Evolutionary conservation across 1,140 invertebrate species (phyloP).

Genomic region (Cydia fagiglandana): DNA sequence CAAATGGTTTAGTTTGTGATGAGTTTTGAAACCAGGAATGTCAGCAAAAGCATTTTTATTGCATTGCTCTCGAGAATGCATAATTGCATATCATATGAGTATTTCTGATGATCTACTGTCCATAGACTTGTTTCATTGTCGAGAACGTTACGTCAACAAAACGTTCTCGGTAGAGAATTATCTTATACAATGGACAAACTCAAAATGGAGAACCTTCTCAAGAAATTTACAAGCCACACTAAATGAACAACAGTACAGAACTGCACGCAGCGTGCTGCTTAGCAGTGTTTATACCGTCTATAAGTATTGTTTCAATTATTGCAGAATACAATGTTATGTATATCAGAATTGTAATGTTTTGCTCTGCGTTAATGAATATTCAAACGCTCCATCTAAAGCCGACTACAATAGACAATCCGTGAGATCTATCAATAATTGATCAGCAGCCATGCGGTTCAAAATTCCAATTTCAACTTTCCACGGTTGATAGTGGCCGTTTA

Average conservation of each 20-base stretch:
- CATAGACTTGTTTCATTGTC: neutral
- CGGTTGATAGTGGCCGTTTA: neutral
- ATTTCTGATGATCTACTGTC: neutral
- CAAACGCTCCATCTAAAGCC: neutral
- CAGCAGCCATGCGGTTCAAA: slow-evolving; percentile 13
- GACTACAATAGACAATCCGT: slow-evolving; percentile 25
- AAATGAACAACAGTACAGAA: neutral
- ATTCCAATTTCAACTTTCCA: slow-evolving; percentile 25
- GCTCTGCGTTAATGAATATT: slow-evolving; percentile 12
- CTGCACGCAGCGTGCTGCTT: neutral
- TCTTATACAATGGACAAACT: neutral
- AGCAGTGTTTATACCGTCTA: neutral
- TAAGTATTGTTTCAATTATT: neutral
- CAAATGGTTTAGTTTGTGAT: slow-evolving; percentile 17
- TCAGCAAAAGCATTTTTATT: slow-evolving; percentile 35
- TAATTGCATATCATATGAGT: neutral
- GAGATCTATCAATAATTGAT: slow-evolving; percentile 18
- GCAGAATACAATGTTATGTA: slow-evolving; percentile 8
- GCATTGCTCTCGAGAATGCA: neutral
- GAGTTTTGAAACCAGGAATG: slow-evolving; percentile 35
- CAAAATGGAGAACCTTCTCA: neutral
- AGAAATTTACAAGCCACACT: neutral
- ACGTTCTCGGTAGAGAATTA: neutral
- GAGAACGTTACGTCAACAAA: neutral
- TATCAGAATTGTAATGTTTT: slow-evolving; percentile 21